These are phyloP conservation scores for Orthonyx spaldingii DNA, from an alignment of 2,113 vertebrate species.

Conservation along the genomic window DNA sequence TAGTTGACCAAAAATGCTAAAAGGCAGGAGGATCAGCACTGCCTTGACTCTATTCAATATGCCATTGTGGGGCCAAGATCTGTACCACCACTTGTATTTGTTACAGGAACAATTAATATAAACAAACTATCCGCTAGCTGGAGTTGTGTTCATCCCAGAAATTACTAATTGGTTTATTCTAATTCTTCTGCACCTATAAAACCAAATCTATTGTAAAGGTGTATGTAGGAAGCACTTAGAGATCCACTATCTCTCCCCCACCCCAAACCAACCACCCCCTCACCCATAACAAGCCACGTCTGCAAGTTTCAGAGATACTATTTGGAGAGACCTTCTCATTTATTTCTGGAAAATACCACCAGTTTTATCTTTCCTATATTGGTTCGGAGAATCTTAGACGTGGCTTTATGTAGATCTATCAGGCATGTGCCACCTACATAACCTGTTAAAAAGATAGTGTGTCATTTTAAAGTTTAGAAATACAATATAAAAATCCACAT, in stretches of 20 bases:
- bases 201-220: background rate
- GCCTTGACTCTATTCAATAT: background rate
- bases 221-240: background rate
- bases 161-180: background rate
- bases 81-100: background rate
- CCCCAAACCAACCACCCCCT: background rate
- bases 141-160: background rate
- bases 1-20: background rate
- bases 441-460: background rate
- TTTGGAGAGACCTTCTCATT: background rate
- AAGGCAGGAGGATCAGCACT: background rate
- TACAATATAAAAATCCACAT: rapidly evolving
- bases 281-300: rapidly evolving
- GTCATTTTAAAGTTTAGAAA: background rate
- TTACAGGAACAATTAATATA: background rate
- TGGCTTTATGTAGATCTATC: background rate
- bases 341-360: background rate
- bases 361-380: background rate
- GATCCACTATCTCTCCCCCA: background rate
- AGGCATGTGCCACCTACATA: background rate
- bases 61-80: background rate
- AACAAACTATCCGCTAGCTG: background rate
- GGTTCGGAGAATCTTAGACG: background rate
- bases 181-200: background rate
- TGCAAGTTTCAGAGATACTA: background rate